Evolutionary conservation across 2,113 vertebrate species (phyloP).

Genomic region (Nothoprocta pentlandii): DNA sequence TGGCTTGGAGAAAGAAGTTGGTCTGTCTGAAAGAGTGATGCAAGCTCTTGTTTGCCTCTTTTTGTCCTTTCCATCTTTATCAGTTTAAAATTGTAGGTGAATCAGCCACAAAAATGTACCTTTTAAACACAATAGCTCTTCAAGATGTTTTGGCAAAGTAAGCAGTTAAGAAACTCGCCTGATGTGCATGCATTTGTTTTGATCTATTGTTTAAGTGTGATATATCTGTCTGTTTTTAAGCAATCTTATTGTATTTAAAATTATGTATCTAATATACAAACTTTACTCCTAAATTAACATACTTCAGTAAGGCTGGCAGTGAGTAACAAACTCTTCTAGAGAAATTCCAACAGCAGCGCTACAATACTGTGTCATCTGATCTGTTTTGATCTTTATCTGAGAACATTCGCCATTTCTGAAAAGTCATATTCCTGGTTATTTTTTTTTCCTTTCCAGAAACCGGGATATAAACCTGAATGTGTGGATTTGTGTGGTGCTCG

Average conservation of each 20-base stretch:
- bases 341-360: neutral
- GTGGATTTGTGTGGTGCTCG: conserved; percentile 86
- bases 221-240: neutral
- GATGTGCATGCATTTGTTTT: neutral
- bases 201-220: neutral
- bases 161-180: neutral
- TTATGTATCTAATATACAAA: neutral
- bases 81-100: neutral
- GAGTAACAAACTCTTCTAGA: neutral
- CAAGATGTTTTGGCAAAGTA: conserved; percentile 7
- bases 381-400: conserved; percentile 27
- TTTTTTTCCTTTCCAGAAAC: conserved; percentile 78
- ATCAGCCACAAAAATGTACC: neutral
- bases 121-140: neutral
- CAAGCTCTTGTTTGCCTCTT: neutral
- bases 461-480: conserved; percentile 81
- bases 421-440: neutral
- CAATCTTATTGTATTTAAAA: neutral
- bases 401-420: neutral
- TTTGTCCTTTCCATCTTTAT: conserved; percentile 15
- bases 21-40: neutral
- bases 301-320: neutral
- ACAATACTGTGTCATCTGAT: neutral
- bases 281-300: neutral
- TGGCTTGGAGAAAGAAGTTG: neutral